Evolutionary conservation across 2,888 invertebrate genomes (phyloP).

Genomic region (Amphipyra berbera): DNA sequence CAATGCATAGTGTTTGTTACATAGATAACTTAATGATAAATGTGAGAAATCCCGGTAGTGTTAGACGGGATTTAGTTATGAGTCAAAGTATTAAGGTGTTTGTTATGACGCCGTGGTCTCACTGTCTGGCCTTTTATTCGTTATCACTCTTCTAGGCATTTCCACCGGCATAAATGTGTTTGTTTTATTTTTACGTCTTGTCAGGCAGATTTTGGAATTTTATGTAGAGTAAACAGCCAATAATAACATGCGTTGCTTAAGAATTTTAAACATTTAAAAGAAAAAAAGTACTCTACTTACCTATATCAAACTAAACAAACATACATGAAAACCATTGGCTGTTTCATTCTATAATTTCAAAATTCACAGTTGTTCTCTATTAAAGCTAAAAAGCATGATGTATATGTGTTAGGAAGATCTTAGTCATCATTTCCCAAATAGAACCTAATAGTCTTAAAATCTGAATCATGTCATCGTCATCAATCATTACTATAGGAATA

Average conservation of each 20-base stretch:
- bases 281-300: background rate
- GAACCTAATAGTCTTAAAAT: slow-evolving; percentile 51
- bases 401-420: slow-evolving; percentile 78
- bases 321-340: slow-evolving; percentile 10
- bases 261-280: too few relatives aligned
- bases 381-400: slow-evolving; percentile 80
- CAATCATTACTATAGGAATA: slow-evolving; percentile 49
- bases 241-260: slow-evolving; percentile 8
- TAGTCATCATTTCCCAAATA: slow-evolving; percentile 57
- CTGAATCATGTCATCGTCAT: slow-evolving; percentile 57
- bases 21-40: slow-evolving; percentile 34
- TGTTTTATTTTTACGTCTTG: slow-evolving; percentile 66
- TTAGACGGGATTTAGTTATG: slow-evolving; percentile 16
- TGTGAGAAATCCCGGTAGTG: slow-evolving; percentile 6
- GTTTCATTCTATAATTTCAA: slow-evolving; percentile 51
- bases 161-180: slow-evolving; percentile 76
- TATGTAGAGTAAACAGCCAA: slow-evolving; percentile 44
- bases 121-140: slow-evolving; percentile 72
- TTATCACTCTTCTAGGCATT: slow-evolving; percentile 79
- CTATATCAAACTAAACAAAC: background rate
- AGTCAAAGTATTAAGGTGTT: slow-evolving; percentile 53
- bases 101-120: slow-evolving; percentile 68
- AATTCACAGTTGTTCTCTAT: slow-evolving; percentile 48
- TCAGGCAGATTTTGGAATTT: slow-evolving; percentile 64
- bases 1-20: slow-evolving; percentile 17